phyloP scores from a whole-genome alignment of 2,888 invertebrate species.

The Malachius bipustulatus region DNA sequence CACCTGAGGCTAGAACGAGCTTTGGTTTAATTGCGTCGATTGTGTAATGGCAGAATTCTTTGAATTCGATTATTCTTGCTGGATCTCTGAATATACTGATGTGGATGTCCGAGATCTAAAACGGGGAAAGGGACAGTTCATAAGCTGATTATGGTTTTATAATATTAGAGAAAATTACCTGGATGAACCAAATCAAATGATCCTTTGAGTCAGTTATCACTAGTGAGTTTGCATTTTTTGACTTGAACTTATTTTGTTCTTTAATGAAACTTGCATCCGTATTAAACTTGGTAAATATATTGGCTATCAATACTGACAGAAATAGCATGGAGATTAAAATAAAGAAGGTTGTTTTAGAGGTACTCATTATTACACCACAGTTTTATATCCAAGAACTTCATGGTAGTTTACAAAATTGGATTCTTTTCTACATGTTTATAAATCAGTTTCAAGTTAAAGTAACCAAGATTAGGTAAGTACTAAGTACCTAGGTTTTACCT shows the following conservation, averaged over 20 bases:
- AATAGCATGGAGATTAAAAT: constrained; percentile 50
- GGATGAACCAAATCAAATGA: constrained; percentile 64
- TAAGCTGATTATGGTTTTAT: constrained; percentile 14
- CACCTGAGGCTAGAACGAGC: constrained; percentile 75
- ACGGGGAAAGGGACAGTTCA: constrained; percentile 17
- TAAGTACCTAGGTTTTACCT: too few species aligned
- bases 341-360: constrained; percentile 49
- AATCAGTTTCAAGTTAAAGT: too few species aligned
- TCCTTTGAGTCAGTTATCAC: constrained; percentile 44
- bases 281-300: constrained; percentile 54
- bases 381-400: too few species aligned
- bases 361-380: constrained; percentile 41
- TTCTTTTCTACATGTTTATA: too few species aligned
- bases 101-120: constrained; percentile 79
- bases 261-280: constrained; percentile 38
- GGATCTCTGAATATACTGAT: constrained; percentile 74
- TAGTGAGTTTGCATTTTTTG: too few species aligned
- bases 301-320: constrained; percentile 56
- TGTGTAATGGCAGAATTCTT: constrained; percentile 66
- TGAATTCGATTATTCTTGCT: constrained; percentile 60
- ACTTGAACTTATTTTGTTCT: too few species aligned
- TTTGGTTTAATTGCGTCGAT: constrained; percentile 60
- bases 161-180: constrained; percentile 40
- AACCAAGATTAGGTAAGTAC: too few species aligned
- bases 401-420: too few species aligned